phyloP scores from a whole-genome alignment of 2,113 vertebrate genomes.

The Perognathus longimembris region DNA sequence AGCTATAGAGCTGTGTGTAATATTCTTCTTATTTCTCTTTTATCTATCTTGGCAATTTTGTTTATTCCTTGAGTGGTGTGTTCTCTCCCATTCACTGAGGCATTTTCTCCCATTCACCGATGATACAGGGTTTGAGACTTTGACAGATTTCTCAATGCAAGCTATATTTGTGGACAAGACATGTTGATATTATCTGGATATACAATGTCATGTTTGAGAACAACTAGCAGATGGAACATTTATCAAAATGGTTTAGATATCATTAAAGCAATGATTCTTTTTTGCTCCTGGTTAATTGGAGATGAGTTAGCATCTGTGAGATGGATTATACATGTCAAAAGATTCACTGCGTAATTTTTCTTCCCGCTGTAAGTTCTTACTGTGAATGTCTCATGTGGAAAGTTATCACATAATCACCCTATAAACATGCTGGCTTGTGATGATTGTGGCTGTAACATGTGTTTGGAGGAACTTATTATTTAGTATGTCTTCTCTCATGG shows the following conservation, averaged over 20 bases:
- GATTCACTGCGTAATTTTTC: background rate
- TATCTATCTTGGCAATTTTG: background rate
- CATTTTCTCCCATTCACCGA: background rate
- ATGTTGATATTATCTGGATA: background rate
- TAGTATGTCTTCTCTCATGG: slow-evolving; percentile 9
- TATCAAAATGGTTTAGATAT: background rate
- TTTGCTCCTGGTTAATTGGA: background rate
- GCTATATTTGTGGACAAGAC: slow-evolving; percentile 10
- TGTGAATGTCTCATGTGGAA: too few relatives aligned
- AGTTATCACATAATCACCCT: background rate
- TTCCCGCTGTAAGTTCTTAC: background rate
- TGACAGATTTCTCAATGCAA: slow-evolving; percentile 20
- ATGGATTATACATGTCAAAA: background rate
- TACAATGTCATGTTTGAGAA: slow-evolving; percentile 27
- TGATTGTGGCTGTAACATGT: background rate
- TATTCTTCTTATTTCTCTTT: slow-evolving; percentile 26
- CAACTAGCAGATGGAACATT: background rate
- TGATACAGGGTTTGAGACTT: background rate
- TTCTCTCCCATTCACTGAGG: background rate
- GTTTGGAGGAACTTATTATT: slow-evolving; percentile 24
- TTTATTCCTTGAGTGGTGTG: background rate
- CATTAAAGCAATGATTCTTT: background rate
- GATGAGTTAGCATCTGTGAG: background rate
- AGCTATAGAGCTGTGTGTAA: background rate
- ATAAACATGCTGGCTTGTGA: background rate